Evolutionary conservation across 2,888 invertebrate species (phyloP), one percentile per base, ranked within the genome.

Genomic region (Agrochola lychnidis): DNA sequence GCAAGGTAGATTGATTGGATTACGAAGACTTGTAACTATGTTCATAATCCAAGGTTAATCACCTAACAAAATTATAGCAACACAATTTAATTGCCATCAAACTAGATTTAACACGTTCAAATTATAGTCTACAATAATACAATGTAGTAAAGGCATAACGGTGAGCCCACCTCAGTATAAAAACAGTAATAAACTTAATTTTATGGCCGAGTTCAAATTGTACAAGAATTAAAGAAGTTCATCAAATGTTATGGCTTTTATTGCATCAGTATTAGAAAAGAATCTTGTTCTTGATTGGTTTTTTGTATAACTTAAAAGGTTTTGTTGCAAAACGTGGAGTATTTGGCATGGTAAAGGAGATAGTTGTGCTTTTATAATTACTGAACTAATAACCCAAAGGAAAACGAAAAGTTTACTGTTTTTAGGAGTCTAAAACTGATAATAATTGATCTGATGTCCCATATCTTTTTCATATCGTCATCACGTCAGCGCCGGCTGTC

Each of bases 171-270:
- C 56, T 57, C 45, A 2, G 36, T 51, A 45, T 70, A 67, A 68
- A 79, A 79, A 74, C 14, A 0, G 77, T 51, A 45, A 82, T 85
- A 71, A 83, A 51, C 3, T 42, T 69, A 73, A 66, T 77, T 85
- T 81, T 79, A 81, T 73, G 9, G 45, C 7, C 30, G 4, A 22
- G 36, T 61, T 45, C 42, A 69, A 59, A 69, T 73, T 42, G 59
- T 45, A 68, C 53, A 59, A 36, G 36, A 63, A 64, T 71, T 64
- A 14, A 66, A 83, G 53, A 79, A 70, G 25, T 57, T 61, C 63
- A 74, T 75, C 9, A 56, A 75, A 72, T 76, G 6, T 76, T 48
- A 81, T 66, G 22, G 12, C 56, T 73, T 30, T 69, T 73, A 67
- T 83, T 79, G 64, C 80, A 40, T 19, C 16, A 51, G 14, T 62